These are phyloP conservation scores for Argyrosomus japonicus DNA, from an alignment of 2,113 vertebrate species.

Conservation along the genomic window DNA sequence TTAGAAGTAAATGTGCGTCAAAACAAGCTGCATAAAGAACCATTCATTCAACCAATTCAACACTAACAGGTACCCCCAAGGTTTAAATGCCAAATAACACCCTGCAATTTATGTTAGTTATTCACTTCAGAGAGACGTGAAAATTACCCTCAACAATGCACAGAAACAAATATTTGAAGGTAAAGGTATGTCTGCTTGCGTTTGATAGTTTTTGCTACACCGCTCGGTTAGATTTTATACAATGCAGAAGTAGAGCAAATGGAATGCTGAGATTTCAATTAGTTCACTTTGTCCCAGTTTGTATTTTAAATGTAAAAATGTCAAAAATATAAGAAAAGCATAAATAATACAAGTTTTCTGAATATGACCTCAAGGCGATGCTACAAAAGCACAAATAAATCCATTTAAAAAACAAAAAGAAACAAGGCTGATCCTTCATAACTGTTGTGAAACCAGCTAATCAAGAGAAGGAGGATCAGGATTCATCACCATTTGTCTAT, in stretches of 20 bases:
- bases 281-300: not conserved
- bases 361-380: not conserved
- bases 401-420: not conserved
- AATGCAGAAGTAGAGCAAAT: not conserved
- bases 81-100: constrained; percentile 36
- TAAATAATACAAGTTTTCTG: not conserved
- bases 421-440: not conserved
- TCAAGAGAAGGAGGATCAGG: constrained; percentile 29
- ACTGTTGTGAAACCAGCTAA: constrained; percentile 11
- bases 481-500: constrained; percentile 7
- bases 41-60: constrained; percentile 41
- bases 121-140: not conserved
- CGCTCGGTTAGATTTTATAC: not conserved
- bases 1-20: constrained; percentile 3
- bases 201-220: not conserved
- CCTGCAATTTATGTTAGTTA: constrained; percentile 27
- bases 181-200: not conserved
- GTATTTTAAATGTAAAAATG: not conserved
- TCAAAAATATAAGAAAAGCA: not conserved
- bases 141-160: not conserved
- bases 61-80: constrained; percentile 18
- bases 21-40: constrained; percentile 17
- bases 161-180: not conserved
- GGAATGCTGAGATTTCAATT: not conserved
- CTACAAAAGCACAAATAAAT: constrained; percentile 1